Percentiles rank a stretch among this genome's conserved stretches.
phyloP scores from a whole-genome alignment of 37 sponge, comb jelly and placozoan species.

The Petrosia ficiformis region DNA sequence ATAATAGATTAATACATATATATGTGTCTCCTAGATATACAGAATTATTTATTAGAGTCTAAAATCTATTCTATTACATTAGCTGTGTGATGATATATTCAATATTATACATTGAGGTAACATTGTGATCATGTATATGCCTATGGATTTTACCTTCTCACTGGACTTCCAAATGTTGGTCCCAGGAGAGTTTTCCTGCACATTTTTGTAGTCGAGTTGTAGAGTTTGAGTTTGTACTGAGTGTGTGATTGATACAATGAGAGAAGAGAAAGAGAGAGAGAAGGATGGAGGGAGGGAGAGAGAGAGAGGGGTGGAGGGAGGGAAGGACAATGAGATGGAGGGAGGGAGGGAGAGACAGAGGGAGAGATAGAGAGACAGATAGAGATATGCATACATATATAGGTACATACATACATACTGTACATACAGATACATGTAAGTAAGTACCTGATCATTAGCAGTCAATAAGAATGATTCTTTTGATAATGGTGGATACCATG shows the following conservation, averaged over 20 bases:
- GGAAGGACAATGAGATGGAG: background rate
- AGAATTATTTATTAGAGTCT: no score
- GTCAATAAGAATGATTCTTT: constrained; percentile 92
- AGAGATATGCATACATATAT: no score
- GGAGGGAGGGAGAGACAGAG: background rate
- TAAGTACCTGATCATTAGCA: constrained; percentile 78
- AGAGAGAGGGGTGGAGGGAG: background rate
- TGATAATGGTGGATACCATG: constrained; percentile 90
- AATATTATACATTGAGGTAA: no score
- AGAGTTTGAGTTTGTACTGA: constrained; percentile 91
- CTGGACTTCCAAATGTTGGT: constrained; percentile 82
- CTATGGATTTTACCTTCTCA: constrained; percentile 74
- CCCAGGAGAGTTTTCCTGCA: constrained; percentile 94
- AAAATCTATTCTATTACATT: no score
- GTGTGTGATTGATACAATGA: background rate
- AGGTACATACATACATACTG: no score
- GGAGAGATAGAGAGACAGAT: background rate
- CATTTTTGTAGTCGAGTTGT: constrained; percentile 92
- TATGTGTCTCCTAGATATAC: no score
- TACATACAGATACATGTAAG: background rate
- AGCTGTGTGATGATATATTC: no score
- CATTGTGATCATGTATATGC: no score
- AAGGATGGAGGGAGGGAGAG: background rate
- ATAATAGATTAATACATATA: no score
- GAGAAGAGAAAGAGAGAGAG: background rate